Conservation (phyloP, 2,113 vertebrate genomes). For the Bettongia penicillata region DNA sequence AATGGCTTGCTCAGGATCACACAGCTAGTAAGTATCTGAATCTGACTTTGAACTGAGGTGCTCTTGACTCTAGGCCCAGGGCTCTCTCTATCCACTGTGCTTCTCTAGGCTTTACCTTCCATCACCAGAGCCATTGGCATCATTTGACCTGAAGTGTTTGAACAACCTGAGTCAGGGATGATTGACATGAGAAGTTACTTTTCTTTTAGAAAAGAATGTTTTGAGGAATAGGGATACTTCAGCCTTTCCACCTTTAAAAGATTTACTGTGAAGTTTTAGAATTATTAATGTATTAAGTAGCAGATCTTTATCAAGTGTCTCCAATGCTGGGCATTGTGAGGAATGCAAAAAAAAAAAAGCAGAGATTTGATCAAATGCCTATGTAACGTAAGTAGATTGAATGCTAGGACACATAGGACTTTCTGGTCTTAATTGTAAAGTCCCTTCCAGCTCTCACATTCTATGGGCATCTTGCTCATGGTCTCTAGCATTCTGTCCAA, state of each 20-base stretch:
- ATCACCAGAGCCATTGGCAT: background rate
- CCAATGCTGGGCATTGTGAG: background rate
- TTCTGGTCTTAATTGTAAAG: background rate
- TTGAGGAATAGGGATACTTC: background rate
- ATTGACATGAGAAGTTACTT: background rate
- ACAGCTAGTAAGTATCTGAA: background rate
- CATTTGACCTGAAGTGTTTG: background rate
- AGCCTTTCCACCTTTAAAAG: background rate
- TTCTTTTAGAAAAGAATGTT: background rate
- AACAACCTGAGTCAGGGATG: background rate
- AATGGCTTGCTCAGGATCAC: background rate
- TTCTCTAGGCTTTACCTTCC: background rate
- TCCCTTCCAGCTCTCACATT: background rate
- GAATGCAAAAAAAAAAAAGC: background rate
- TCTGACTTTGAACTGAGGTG: background rate
- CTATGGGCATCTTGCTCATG: background rate
- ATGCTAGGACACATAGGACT: background rate
- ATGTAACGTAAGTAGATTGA: background rate
- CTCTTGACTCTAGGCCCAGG: background rate
- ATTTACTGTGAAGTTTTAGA: background rate
- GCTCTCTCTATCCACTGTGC: background rate
- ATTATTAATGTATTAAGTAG: background rate
- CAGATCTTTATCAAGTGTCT: background rate
- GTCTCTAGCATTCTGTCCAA: background rate
- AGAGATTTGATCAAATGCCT: background rate